Evolutionary conservation across 2,888 invertebrate genomes (phyloP), one percentile per base, ranked within the genome.

Genomic region (Habroteleia sp.): DNA sequence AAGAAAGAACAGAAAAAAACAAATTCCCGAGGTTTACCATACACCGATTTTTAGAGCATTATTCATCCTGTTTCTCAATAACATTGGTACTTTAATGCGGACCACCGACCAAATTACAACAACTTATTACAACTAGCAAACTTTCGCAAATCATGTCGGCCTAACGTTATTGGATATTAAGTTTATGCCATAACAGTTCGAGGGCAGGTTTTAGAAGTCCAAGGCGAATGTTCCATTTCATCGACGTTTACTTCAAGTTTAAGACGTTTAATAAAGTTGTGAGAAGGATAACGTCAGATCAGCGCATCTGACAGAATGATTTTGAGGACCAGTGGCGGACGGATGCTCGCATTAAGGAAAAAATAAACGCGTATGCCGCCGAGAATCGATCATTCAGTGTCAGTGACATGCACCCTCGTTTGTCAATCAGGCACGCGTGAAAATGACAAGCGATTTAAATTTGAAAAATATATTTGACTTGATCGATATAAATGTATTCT

Each of bases 21-120:
- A 25, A 14, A 25, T n/a, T 2, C 27, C 14, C 33, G 39, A 63
- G 60, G 35, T 52, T 60, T 14, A 58, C 56, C 50, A 52, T 50
- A 58, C 50, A 50, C 41, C n/a, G 41, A 27, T 58, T 62, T 69
- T 62, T 71, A 33, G 5, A 42, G 25, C 65, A 65, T 65, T 65
- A 72, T 72, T 72, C 72, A 72, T 65, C 31, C 58, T 72, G 50
- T 63, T 56, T 65, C 72, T 58, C 72, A 63, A 58, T 58, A 63
- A 56, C 44, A 46, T 29, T 23, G 13, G 16, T 33, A 68, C 48
- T 41, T 33, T 6, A 11, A 8, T 23, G 7, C 42, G 8, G 5
- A 33, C 31, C 46, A 31, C 31, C 44, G 41, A 23, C 33, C 13
- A 42, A 48, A 56, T 71, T 54, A 33, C 35, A 33, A 50, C 56